Evolutionary conservation across 1,140 invertebrate genomes (phyloP).

Genomic region (Drosophila yakuba): DNA sequence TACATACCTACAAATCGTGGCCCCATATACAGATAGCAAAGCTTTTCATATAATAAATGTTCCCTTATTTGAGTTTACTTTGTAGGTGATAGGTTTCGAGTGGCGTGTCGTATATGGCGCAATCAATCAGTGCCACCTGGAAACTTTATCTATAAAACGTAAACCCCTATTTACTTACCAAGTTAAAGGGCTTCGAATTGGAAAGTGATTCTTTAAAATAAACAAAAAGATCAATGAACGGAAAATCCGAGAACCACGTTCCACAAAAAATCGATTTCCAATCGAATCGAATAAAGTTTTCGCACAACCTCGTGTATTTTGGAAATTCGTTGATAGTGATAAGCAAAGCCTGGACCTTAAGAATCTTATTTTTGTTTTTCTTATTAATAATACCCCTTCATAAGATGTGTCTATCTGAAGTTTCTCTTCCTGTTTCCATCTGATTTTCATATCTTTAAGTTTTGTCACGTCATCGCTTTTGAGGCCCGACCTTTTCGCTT

Average conservation of each 20-base stretch:
- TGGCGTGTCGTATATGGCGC: constrained; percentile 6
- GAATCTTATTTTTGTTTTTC: too few relatives aligned
- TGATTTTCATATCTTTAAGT: neutral
- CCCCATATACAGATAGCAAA: neutral
- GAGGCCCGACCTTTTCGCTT: constrained; percentile 23
- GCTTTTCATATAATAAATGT: neutral
- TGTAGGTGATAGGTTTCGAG: constrained; percentile 10
- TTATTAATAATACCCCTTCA: too few relatives aligned
- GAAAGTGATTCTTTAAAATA: neutral
- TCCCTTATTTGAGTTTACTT: constrained; percentile 3
- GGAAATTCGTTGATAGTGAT: too few relatives aligned
- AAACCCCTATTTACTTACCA: too few relatives aligned
- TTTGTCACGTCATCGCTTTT: constrained; percentile 29
- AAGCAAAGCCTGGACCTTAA: too few relatives aligned
- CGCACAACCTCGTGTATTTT: neutral
- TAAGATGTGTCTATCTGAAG: too few relatives aligned
- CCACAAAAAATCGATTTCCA: neutral
- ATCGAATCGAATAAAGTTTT: neutral
- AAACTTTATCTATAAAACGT: constrained; percentile 17
- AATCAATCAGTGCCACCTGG: constrained; percentile 35
- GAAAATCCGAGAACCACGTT: neutral
- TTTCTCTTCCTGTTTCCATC: neutral
- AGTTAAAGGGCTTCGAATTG: neutral
- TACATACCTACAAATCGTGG: neutral
- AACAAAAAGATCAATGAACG: neutral